Evolutionary conservation across 2,797 vertebrate genomes (phyloP).

Genomic region (Rhincodon typus): DNA sequence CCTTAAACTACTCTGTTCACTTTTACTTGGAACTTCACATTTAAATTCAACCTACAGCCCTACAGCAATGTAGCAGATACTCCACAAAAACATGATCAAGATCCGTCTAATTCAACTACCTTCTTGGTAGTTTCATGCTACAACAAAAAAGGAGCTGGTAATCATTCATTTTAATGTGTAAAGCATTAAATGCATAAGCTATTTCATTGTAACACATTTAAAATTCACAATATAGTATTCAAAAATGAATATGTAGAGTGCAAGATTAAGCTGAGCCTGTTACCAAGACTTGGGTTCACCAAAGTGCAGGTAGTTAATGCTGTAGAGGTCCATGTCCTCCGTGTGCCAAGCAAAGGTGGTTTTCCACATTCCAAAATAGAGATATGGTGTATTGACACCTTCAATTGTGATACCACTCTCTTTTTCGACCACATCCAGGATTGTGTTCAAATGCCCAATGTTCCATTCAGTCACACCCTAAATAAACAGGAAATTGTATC

Average conservation of each 20-base stretch:
- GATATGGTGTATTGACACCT: slow-evolving; percentile 86
- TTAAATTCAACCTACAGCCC: not conserved
- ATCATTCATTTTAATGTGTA: not conserved
- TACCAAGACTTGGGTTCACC: slow-evolving; percentile 97
- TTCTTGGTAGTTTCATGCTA: not conserved
- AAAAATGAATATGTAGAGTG: not conserved
- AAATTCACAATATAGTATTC: not conserved
- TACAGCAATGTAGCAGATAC: not conserved
- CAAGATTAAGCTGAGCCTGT: slow-evolving; percentile 39
- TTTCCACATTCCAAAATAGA: slow-evolving; percentile 99
- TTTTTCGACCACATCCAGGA: slow-evolving; percentile 83
- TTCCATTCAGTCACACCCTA: slow-evolving; percentile 89
- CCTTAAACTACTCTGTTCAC: not conserved
- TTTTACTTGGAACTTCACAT: not conserved
- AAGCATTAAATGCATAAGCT: not conserved
- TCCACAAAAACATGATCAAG: not conserved
- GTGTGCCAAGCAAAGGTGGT: slow-evolving; percentile 98
- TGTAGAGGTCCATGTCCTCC: slow-evolving; percentile 97
- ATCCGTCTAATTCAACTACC: not conserved
- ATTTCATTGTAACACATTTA: not conserved
- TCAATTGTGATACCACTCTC: slow-evolving; percentile 90
- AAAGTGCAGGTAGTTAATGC: slow-evolving; percentile 93
- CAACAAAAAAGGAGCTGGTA: not conserved
- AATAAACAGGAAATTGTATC: not conserved
- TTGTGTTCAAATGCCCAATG: slow-evolving; percentile 80